These are phyloP conservation scores for Ectropis grisescens DNA, from an alignment of 1,140 invertebrate species.

Conservation along the genomic window DNA sequence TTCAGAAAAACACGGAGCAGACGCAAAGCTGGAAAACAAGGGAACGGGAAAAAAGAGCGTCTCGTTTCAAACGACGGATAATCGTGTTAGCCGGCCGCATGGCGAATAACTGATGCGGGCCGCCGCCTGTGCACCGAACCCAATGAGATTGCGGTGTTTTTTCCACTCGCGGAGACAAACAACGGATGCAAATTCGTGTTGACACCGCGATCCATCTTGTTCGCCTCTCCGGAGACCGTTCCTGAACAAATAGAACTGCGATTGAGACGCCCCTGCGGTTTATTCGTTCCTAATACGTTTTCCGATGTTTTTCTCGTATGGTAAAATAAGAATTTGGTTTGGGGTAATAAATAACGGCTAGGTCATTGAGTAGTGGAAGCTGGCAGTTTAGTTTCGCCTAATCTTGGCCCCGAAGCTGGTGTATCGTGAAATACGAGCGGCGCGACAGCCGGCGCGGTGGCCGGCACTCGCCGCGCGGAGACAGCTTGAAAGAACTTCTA, in stretches of 20 bases:
- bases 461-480: conserved; percentile 10
- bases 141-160: conserved; percentile 67
- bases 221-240: conserved; percentile 53
- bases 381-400: conserved; percentile 43
- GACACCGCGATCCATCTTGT: conserved; percentile 67
- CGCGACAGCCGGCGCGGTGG: conserved; percentile 14
- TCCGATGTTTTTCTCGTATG: conserved; percentile 26
- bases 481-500: no score
- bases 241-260: conserved; percentile 56
- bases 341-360: conserved; percentile 28
- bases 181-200: conserved; percentile 68
- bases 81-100: conserved; percentile 62
- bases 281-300: conserved; percentile 38
- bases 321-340: conserved; percentile 15
- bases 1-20: conserved; percentile 65
- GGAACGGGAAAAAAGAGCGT: conserved; percentile 60
- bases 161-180: conserved; percentile 59
- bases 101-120: conserved; percentile 55
- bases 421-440: conserved; percentile 38
- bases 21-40: conserved; percentile 64
- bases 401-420: conserved; percentile 50
- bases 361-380: conserved; percentile 28
- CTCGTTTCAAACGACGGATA: conserved; percentile 62
- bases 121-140: conserved; percentile 39
- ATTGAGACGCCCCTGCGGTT: conserved; percentile 44